phyloP scores from a whole-genome alignment of 92 coral and sea anemone genomes.

The Porites rus region DNA sequence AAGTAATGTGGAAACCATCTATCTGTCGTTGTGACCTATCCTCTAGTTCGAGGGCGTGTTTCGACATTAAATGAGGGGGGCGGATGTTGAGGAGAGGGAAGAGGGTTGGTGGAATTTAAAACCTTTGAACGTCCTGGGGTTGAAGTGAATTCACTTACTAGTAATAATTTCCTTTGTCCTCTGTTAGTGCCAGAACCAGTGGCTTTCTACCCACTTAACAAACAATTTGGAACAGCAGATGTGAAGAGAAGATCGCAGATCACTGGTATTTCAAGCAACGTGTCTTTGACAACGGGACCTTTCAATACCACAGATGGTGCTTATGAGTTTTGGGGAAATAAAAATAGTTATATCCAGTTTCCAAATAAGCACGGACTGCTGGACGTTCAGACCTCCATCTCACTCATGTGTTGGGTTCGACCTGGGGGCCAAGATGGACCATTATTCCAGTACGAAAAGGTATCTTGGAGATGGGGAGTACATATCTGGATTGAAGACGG shows the following conservation, averaged over 20 bases:
- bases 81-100: too few species aligned
- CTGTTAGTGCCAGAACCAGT: neutral
- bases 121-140: too few species aligned
- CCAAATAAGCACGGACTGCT: conserved; percentile 7
- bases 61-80: too few species aligned
- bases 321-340: neutral
- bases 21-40: too few species aligned
- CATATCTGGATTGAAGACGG: conserved; percentile 20
- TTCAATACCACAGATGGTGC: neutral
- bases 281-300: conserved; percentile 2
- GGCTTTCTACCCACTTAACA: conserved; percentile 23
- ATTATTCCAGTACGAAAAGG: conserved; percentile 9
- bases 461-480: neutral
- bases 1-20: too few species aligned
- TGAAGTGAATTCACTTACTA: too few species aligned
- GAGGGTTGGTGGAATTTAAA: too few species aligned
- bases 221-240: neutral
- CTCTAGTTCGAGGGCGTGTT: too few species aligned
- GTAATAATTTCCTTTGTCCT: too few species aligned
- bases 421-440: conserved; percentile 21
- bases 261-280: neutral
- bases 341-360: conserved; percentile 24
- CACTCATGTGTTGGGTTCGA: conserved; percentile 41
- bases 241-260: neutral
- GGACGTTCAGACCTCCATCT: neutral